Conservation (phyloP, 2,888 invertebrate species). For the Pseudoips prasinana region DNA sequence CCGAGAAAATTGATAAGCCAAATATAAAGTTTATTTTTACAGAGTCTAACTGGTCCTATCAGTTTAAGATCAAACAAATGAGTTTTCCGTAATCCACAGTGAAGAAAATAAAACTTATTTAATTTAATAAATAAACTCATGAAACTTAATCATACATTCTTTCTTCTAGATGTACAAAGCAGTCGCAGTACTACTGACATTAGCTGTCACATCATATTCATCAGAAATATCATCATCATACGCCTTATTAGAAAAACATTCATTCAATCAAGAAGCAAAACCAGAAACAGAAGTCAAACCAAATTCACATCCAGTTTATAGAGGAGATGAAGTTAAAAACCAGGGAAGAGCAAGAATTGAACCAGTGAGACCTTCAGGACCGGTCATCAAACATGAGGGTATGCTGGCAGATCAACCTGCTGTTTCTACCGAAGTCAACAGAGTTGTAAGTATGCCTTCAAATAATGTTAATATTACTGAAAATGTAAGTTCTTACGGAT, state of each 20-base stretch:
- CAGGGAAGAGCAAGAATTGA: constrained; percentile 58
- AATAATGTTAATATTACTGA: no score
- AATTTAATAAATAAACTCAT: no score
- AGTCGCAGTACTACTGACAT: constrained; percentile 32
- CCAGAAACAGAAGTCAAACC: constrained; percentile 43
- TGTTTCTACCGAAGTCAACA: constrained; percentile 50
- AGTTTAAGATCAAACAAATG: no score
- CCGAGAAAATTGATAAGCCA: no score
- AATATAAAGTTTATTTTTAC: no score
- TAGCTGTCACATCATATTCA: constrained; percentile 40
- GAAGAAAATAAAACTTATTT: no score
- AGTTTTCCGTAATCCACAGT: no score
- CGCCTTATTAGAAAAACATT: constrained; percentile 46
- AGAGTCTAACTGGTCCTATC: no score
- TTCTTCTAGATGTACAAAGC: constrained; percentile 60
- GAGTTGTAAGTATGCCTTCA: constrained; percentile 64
- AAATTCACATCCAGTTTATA: constrained; percentile 59
- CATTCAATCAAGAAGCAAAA: constrained; percentile 47
- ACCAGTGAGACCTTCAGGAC: constrained; percentile 52
- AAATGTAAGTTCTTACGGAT: no score
- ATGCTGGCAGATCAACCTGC: constrained; percentile 66
- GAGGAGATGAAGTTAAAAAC: constrained; percentile 44
- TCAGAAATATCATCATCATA: constrained; percentile 57
- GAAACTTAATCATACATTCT: no score
- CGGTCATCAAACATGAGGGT: constrained; percentile 58